Evolutionary conservation across 1,140 invertebrate genomes (phyloP).

Genomic region (Antheraea mylitta): DNA sequence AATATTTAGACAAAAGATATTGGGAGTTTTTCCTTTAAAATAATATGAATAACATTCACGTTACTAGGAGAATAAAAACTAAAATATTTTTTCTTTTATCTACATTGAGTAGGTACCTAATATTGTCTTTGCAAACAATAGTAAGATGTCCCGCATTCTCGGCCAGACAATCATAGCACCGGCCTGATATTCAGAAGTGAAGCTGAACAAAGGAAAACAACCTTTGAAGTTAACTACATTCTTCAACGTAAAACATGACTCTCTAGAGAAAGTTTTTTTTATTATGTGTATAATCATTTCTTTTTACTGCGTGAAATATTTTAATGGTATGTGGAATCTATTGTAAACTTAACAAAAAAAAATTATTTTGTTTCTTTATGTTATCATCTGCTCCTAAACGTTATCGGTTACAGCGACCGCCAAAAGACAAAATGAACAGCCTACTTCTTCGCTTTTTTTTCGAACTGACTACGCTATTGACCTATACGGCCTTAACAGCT

Average conservation of each 20-base stretch:
- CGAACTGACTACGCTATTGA: no score
- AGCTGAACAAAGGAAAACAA: background rate
- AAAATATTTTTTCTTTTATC: background rate
- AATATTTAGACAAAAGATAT: background rate
- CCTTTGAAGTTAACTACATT: background rate
- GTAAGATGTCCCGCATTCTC: background rate
- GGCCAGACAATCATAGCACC: background rate
- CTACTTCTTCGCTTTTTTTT: no score
- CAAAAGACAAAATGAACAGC: no score
- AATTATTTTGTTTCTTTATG: no score
- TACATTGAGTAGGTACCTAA: background rate
- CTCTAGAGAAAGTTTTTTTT: background rate
- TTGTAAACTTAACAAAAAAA: no score
- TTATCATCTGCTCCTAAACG: no score
- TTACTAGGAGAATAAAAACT: background rate
- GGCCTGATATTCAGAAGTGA: background rate
- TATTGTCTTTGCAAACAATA: slow-evolving; percentile 1
- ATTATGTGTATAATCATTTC: no score
- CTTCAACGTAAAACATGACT: background rate
- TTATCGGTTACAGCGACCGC: no score
- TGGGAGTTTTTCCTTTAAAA: background rate
- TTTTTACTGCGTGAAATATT: no score
- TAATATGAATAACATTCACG: background rate
- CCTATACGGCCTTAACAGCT: no score
- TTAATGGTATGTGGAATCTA: no score